Conservation (phyloP, 2,113 vertebrate species). For the Osmerus eperlanus region DNA sequence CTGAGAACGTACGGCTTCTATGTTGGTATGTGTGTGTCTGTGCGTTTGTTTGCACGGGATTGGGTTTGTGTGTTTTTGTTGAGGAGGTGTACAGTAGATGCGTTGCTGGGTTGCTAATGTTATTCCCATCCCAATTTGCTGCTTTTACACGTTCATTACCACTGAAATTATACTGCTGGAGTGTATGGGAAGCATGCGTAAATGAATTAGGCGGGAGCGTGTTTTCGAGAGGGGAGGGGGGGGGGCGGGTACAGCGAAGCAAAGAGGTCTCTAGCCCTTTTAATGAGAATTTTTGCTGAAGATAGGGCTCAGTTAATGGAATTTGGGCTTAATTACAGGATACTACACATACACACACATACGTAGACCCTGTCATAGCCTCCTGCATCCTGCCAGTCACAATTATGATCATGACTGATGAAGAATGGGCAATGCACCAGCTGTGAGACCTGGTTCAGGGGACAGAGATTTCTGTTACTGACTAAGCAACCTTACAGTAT, state of each 20-base stretch:
- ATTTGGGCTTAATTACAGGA: constrained; percentile 72
- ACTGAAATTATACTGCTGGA: constrained; percentile 68
- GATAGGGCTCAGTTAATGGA: constrained; percentile 68
- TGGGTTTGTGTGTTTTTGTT: constrained; percentile 23
- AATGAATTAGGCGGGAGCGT: constrained; percentile 68
- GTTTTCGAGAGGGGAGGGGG: constrained; percentile 55
- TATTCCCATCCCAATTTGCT: constrained; percentile 68
- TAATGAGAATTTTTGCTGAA: constrained; percentile 76
- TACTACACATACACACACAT: constrained; percentile 42
- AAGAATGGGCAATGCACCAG: constrained; percentile 29
- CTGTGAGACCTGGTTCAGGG: constrained; percentile 30
- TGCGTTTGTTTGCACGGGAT: background rate
- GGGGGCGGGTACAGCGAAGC: constrained; percentile 32
- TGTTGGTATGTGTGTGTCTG: background rate
- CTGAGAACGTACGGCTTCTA: constrained; percentile 18
- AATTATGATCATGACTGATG: constrained; percentile 51
- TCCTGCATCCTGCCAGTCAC: constrained; percentile 45
- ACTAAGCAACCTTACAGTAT: background rate
- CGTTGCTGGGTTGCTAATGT: constrained; percentile 54
- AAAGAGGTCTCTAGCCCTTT: constrained; percentile 60
- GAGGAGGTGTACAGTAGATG: constrained; percentile 31
- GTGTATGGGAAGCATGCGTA: constrained; percentile 65
- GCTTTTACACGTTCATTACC: constrained; percentile 70
- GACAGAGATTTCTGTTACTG: constrained; percentile 25
- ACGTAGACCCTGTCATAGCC: constrained; percentile 41